Evolutionary conservation across 2,113 vertebrate genomes (phyloP).

Genomic region (Poeciliopsis retropinna): DNA sequence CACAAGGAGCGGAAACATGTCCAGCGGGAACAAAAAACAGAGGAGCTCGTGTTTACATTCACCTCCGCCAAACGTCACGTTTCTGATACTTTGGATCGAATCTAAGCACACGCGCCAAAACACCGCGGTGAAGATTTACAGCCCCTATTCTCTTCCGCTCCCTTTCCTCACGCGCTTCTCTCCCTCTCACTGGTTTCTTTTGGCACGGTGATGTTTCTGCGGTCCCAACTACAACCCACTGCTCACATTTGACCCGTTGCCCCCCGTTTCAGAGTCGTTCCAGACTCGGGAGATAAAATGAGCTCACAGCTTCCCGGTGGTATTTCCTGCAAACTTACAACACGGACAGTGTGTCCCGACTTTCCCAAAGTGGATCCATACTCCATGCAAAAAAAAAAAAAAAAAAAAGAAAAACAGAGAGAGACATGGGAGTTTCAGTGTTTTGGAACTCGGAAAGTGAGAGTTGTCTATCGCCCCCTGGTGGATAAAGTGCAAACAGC

Average conservation of each 20-base stretch:
- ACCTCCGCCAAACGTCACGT: constrained; percentile 20
- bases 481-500: constrained; percentile 20
- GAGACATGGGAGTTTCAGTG: constrained; percentile 38
- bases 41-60: constrained; percentile 25
- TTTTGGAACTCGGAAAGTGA: constrained; percentile 9
- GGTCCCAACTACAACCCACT: constrained; percentile 26
- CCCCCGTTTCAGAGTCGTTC: constrained; percentile 2
- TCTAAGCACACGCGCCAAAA: constrained; percentile 35
- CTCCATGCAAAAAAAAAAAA: constrained; percentile 8
- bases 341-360: constrained; percentile 5
- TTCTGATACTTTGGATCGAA: constrained; percentile 23
- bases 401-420: not conserved
- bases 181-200: constrained; percentile 40
- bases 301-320: not conserved
- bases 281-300: not conserved
- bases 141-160: constrained; percentile 50
- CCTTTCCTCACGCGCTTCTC: constrained; percentile 17
- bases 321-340: not conserved
- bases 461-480: constrained; percentile 48
- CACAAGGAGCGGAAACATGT: constrained; percentile 41
- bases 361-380: constrained; percentile 45
- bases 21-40: constrained; percentile 8
- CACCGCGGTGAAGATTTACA: constrained; percentile 2
- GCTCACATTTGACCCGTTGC: not conserved
- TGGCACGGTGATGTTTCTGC: constrained; percentile 45